These are phyloP conservation scores for Apis mellifera DNA, from an alignment of 1,140 invertebrate species.

Conservation along the genomic window DNA sequence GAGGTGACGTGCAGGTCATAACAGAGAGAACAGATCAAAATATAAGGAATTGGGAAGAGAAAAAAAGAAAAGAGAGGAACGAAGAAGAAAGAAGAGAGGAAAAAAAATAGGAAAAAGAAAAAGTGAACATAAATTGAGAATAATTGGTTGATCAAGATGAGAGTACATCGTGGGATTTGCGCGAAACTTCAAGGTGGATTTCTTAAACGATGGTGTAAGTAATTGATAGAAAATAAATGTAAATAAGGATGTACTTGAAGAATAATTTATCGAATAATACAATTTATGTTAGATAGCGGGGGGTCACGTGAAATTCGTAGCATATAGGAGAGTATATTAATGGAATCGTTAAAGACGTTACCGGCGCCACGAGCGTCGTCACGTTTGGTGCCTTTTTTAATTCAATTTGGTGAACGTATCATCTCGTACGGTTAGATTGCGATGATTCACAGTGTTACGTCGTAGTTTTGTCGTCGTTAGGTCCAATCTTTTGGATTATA, in stretches of 20 bases:
- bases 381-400: conserved; percentile 46
- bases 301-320: not conserved
- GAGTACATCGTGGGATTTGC: conserved; percentile 78
- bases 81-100: not conserved
- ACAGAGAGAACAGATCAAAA: not conserved
- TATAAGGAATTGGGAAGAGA: not conserved
- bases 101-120: too few species aligned
- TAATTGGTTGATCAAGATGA: conserved; percentile 67
- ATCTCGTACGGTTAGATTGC: conserved; percentile 42
- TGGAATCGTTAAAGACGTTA: conserved; percentile 21
- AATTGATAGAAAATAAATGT: not conserved
- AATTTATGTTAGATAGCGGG: not conserved
- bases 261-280: not conserved
- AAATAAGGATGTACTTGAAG: not conserved
- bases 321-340: not conserved
- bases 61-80: not conserved
- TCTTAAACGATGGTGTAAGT: conserved; percentile 80
- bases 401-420: conserved; percentile 56
- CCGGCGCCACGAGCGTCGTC: conserved; percentile 17
- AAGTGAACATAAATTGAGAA: conserved; percentile 13
- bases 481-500: not conserved
- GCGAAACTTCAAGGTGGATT: conserved; percentile 79
- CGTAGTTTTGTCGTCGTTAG: not conserved
- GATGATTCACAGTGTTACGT: conserved; percentile 45
- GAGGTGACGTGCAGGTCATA: too few species aligned